These are phyloP conservation scores for Palaemon carinicauda DNA, from an alignment of 1,140 invertebrate genomes.

Conservation along the genomic window DNA sequence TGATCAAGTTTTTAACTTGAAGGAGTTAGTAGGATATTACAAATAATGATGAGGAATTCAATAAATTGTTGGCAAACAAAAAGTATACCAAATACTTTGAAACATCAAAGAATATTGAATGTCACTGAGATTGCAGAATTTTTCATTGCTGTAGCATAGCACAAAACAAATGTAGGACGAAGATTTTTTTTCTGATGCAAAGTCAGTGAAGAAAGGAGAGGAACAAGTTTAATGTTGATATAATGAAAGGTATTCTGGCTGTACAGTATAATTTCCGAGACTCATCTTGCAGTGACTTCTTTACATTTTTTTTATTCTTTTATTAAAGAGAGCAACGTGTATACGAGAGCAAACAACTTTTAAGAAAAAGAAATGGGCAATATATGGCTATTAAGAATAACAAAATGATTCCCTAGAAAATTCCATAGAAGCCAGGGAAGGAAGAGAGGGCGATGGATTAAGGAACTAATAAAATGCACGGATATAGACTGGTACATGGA, in stretches of 20 bases:
- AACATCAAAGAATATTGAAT: constrained; percentile 26
- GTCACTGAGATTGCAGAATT: constrained; percentile 20
- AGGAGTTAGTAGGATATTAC: neutral
- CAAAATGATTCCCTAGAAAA: too few species aligned
- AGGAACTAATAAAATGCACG: too few species aligned
- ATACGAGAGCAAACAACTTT: too few species aligned
- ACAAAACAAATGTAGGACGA: constrained; percentile 9
- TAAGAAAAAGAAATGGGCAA: too few species aligned
- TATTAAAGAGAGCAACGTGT: too few species aligned
- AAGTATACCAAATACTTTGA: constrained; percentile 14
- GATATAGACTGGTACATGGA: too few species aligned
- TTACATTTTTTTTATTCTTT: too few species aligned
- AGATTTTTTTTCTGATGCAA: neutral
- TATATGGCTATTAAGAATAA: too few species aligned
- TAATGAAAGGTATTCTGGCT: constrained; percentile 15
- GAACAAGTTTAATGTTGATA: constrained; percentile 27
- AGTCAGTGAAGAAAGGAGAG: constrained; percentile 19
- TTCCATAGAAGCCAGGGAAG: too few species aligned
- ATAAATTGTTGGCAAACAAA: neutral
- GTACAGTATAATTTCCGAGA: constrained; percentile 20
- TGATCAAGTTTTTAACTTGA: neutral
- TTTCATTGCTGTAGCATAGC: neutral
- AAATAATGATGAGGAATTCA: neutral
- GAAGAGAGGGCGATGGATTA: too few species aligned
- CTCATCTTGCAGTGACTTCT: neutral